Evolutionary conservation across 2,888 invertebrate species (phyloP), one percentile per base, ranked within the genome.

Genomic region (Sericinus montela): DNA sequence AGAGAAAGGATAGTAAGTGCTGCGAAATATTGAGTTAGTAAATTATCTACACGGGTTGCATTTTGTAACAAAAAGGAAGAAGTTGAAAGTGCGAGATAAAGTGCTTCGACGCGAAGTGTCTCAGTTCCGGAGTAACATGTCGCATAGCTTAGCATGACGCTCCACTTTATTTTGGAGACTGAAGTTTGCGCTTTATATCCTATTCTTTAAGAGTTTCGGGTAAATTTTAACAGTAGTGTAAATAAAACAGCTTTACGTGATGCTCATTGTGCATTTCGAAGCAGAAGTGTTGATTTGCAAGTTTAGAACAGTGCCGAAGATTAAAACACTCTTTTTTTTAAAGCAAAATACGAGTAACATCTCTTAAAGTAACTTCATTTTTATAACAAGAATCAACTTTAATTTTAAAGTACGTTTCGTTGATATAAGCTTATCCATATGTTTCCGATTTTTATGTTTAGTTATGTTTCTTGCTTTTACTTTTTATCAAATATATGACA

Each of bases 141-240:
- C 49, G 45, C 49, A 45, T 50, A 50, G 49, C 49, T 50, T 50
- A 50, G 49, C 49, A 50, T 50, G 45, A 45, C 49, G 49, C 49
- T 35, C 35, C 40, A 41, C 49, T 50, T 50, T 49, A 49, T 49
- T 49, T 50, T 40, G 45, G 49, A 44, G 35, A 50, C 45, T 50
- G 35, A 30, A 50, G 49, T 45, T 50, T 50, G 49, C 45, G 40
- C 49, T 50, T 50, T 50, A 36, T 40, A 45, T 36, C 45, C 49
- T 50, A 41, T 50, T 50, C 49, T 50, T 50, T 45, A 41, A 45
- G 44, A 44, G 45, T 45, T 45, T 45, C 36, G 45, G 35, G 40
- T 40, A 50, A 45, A 50, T 49, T 49, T 45, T 41, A 45, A 45
- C 49, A 23, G 45, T n/a, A 45, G 23, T 43, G 45, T 50, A 45